These are phyloP conservation scores for Imbricaverruca yamaguchii DNA, from an alignment of 2,888 invertebrate genomes.

Conservation along the genomic window DNA sequence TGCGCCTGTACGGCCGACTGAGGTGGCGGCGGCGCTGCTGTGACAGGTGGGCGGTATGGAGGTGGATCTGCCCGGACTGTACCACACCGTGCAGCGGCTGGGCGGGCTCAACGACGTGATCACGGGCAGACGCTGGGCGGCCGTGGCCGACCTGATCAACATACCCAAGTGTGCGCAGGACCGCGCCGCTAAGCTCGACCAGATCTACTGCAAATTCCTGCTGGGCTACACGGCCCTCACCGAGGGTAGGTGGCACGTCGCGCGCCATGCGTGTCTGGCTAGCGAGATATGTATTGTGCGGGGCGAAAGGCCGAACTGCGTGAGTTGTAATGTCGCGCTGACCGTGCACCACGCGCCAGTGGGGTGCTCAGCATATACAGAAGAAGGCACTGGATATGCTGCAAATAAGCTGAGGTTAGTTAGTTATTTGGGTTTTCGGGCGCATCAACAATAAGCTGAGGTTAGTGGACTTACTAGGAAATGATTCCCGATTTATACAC, in stretches of 20 bases:
- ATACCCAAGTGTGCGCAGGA: conserved; percentile 64
- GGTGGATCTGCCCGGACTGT: conserved; percentile 75
- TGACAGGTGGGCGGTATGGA: conserved; percentile 76
- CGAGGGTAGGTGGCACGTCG: conserved; percentile 47
- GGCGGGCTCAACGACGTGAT: conserved; percentile 82
- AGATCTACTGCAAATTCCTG: conserved; percentile 82
- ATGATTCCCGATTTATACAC: no score
- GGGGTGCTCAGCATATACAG: no score
- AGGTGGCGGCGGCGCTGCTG: conserved; percentile 17
- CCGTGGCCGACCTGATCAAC: conserved; percentile 74
- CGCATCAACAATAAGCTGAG: no score
- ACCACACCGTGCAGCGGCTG: conserved; percentile 71
- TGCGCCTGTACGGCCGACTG: no score
- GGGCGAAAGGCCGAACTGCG: no score
- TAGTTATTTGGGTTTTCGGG: no score
- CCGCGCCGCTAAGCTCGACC: conserved; percentile 72
- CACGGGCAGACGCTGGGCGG: conserved; percentile 79
- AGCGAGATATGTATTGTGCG: no score
- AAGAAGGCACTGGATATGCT: no score
- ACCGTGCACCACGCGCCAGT: no score
- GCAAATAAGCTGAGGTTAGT: no score
- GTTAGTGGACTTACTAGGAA: no score
- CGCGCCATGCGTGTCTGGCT: not conserved
- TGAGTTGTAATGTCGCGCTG: no score
- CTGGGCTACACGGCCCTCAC: conserved; percentile 80